Conservation (phyloP, 2,888 invertebrate species). For the Synergus japonicus region DNA sequence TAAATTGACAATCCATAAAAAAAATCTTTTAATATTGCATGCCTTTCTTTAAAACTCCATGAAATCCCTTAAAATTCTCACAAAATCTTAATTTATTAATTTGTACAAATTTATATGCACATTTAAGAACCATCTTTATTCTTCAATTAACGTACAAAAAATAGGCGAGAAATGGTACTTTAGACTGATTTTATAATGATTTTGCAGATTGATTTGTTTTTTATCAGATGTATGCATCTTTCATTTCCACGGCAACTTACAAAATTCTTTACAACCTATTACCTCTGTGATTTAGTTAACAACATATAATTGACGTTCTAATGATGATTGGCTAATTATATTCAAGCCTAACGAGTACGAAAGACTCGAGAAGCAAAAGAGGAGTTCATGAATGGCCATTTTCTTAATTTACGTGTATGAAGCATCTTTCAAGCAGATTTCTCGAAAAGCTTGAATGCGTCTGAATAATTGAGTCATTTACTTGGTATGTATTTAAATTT, state of each 20-base stretch:
- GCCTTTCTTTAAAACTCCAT: no score
- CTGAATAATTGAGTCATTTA: constrained; percentile 22
- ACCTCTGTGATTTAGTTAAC: constrained; percentile 22
- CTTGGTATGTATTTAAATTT: background rate
- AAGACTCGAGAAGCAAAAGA: constrained; percentile 30
- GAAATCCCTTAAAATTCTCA: no score
- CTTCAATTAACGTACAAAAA: background rate
- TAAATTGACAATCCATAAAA: no score
- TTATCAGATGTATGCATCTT: background rate
- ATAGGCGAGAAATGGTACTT: no score
- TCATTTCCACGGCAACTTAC: background rate
- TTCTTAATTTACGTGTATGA: constrained; percentile 10
- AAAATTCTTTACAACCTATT: background rate
- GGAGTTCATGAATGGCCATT: constrained; percentile 20
- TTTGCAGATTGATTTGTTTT: background rate
- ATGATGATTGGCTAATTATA: constrained; percentile 37
- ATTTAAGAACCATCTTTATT: no score
- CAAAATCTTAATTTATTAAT: background rate
- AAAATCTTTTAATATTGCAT: no score
- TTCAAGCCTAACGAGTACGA: constrained; percentile 13
- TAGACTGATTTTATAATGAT: no score
- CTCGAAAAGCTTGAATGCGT: constrained; percentile 19
- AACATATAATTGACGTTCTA: constrained; percentile 1
- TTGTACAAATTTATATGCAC: background rate
- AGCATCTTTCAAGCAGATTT: background rate